Evolutionary conservation across 1,140 invertebrate genomes (phyloP).

Genomic region (Diprion similis): DNA sequence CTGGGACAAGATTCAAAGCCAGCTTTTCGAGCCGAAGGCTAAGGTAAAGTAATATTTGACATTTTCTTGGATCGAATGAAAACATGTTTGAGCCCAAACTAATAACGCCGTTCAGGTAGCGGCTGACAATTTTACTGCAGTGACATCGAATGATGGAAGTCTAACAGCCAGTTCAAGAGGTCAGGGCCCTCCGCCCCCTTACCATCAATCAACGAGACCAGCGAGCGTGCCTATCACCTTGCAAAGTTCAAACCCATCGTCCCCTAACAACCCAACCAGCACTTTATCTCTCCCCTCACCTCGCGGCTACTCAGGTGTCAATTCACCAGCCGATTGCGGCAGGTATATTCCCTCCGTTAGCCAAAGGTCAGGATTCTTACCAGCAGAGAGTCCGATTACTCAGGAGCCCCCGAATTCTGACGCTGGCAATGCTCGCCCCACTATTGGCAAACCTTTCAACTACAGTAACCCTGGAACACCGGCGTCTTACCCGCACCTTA

Average conservation of each 20-base stretch:
- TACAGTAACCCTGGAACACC: slow-evolving; percentile 78
- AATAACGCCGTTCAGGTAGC: slow-evolving; percentile 31
- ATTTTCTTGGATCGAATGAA: neutral
- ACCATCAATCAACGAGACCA: slow-evolving; percentile 81
- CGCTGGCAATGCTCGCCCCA: slow-evolving; percentile 47
- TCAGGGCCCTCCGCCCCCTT: slow-evolving; percentile 87
- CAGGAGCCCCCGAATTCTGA: slow-evolving; percentile 63
- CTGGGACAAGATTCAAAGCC: slow-evolving; percentile 89
- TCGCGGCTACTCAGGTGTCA: slow-evolving; percentile 71
- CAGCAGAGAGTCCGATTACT: slow-evolving; percentile 71
- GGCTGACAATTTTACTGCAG: slow-evolving; percentile 54
- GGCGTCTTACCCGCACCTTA: slow-evolving; percentile 69
- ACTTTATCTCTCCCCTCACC: slow-evolving; percentile 75
- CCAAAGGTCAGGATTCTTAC: slow-evolving; percentile 59
- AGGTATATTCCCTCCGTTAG: slow-evolving; percentile 60
- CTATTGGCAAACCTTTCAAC: slow-evolving; percentile 62
- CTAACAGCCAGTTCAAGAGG: slow-evolving; percentile 66
- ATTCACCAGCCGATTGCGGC: slow-evolving; percentile 72
- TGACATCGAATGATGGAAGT: slow-evolving; percentile 57
- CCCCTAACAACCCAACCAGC: slow-evolving; percentile 74
- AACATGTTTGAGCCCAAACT: neutral
- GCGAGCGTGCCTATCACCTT: slow-evolving; percentile 83
- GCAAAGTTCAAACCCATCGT: slow-evolving; percentile 74
- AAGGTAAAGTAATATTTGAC: slow-evolving; percentile 49
- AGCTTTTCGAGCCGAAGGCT: slow-evolving; percentile 76